phyloP scores from a whole-genome alignment of 1,140 invertebrate genomes.

The Euura lappo region DNA sequence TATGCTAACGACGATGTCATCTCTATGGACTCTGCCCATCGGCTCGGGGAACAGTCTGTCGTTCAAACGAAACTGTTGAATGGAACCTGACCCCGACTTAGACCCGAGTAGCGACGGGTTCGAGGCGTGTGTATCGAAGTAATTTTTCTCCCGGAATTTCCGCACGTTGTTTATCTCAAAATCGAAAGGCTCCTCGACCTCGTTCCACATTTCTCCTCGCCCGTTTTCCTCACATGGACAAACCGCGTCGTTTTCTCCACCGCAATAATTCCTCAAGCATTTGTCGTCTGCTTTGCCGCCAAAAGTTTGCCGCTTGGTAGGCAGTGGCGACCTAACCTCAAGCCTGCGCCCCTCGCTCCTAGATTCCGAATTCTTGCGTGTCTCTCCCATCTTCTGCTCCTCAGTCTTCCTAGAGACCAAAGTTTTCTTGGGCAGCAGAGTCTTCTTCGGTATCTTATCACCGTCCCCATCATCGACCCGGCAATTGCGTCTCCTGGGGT shows the following conservation, averaged over 20 bases:
- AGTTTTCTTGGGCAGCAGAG: constrained; percentile 1
- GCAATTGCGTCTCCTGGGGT: not conserved
- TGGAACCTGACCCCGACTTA: constrained; percentile 29
- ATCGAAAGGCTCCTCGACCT: not conserved
- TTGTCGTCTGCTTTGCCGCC: no score
- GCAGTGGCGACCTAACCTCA: no score
- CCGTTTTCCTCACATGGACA: not conserved
- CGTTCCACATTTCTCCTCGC: not conserved
- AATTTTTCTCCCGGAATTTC: constrained; percentile 50
- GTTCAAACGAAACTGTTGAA: constrained; percentile 45
- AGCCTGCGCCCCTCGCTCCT: not conserved
- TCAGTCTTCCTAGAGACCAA: not conserved
- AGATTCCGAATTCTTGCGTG: not conserved
- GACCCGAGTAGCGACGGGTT: constrained; percentile 33
- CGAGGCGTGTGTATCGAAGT: constrained; percentile 53
- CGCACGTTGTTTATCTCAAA: constrained; percentile 29
- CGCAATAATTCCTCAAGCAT: no score
- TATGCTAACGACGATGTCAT: constrained; percentile 43
- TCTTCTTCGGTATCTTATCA: not conserved
- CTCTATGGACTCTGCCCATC: constrained; percentile 28
- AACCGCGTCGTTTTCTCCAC: not conserved
- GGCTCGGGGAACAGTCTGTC: constrained; percentile 47
- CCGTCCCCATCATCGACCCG: not conserved
- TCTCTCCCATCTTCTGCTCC: not conserved
- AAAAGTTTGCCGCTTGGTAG: no score